Evolutionary conservation across 2,113 vertebrate genomes (phyloP).

Genomic region (Lonchura striata): DNA sequence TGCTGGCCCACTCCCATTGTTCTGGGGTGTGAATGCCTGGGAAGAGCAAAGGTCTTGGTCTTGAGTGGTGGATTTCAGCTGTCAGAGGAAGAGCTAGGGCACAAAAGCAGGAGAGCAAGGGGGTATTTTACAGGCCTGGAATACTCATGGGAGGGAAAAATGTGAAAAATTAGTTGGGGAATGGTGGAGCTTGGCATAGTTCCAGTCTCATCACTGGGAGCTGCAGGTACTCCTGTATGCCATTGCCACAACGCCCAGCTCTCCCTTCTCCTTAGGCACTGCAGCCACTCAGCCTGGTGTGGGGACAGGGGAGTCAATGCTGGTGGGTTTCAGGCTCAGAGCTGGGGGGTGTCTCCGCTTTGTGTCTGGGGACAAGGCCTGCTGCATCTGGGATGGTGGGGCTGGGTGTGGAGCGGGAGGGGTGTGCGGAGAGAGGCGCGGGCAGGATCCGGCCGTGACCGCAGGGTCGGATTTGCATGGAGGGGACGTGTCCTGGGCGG

Average conservation of each 20-base stretch:
- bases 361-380: neutral
- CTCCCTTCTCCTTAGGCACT: neutral
- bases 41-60: neutral
- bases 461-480: neutral
- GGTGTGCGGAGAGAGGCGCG: neutral
- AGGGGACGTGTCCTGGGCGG: neutral
- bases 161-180: neutral
- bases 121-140: neutral
- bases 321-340: neutral
- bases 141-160: neutral
- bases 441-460: neutral
- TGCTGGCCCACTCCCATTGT: neutral
- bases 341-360: rapidly evolving
- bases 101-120: neutral
- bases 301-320: rapidly evolving
- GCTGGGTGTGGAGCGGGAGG: neutral
- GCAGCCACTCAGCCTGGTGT: neutral
- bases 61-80: neutral
- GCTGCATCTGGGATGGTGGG: neutral
- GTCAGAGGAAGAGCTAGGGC: neutral
- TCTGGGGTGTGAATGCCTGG: neutral
- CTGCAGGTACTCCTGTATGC: neutral
- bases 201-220: neutral
- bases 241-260: neutral
- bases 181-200: rapidly evolving